A percentile compares a stretch with the other conserved stretches of the same genome.
Evolutionary conservation across 2,888 invertebrate species (phyloP).

Genomic region (Sarcophaga rosellei): DNA sequence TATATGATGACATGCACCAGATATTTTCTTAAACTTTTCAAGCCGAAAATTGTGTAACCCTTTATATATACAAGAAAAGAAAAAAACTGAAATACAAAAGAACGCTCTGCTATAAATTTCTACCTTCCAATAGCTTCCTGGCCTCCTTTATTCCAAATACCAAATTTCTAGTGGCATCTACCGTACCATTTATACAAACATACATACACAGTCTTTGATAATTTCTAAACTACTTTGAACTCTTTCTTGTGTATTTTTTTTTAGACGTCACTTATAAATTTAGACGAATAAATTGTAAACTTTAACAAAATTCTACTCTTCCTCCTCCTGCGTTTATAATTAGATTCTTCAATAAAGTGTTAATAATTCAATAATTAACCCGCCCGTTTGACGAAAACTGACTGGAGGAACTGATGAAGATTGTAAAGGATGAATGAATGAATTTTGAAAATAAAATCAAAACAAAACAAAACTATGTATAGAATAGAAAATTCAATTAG

Average conservation of each 20-base stretch:
- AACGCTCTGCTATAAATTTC: no score
- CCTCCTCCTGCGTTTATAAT: constrained; percentile 34
- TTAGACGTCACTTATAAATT: neutral
- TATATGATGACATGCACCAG: no score
- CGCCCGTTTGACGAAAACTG: constrained; percentile 41
- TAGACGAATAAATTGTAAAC: neutral
- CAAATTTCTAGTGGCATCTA: no score
- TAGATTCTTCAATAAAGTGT: constrained; percentile 61
- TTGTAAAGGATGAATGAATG: neutral
- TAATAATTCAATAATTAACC: constrained; percentile 63
- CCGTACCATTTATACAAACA: no score
- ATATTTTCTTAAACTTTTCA: no score
- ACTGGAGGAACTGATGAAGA: neutral
- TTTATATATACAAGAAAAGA: no score
- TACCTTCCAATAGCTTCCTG: no score
- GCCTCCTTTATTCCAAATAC: no score
- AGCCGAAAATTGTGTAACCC: no score
- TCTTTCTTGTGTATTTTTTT: neutral
- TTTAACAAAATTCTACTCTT: neutral
- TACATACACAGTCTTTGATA: neutral
- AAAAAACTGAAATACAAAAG: no score
- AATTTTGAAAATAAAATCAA: constrained; percentile 35
- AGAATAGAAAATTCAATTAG: constrained; percentile 55
- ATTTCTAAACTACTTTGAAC: neutral
- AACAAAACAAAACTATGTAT: constrained; percentile 47